Evolutionary conservation across 2,797 vertebrate genomes (phyloP).

Genomic region (Bovichtus diacanthus): DNA sequence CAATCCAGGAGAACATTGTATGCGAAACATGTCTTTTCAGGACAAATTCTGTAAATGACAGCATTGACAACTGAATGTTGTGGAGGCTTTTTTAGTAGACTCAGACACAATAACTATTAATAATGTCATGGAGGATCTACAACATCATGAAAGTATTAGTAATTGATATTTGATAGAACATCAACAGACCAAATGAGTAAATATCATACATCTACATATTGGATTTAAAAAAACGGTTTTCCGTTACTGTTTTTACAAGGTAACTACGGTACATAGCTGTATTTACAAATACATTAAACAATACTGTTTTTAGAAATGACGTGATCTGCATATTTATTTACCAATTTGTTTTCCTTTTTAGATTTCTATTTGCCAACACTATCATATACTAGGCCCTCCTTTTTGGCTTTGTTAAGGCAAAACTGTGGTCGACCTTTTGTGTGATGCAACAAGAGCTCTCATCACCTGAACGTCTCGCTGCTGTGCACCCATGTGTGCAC

Average conservation of each 20-base stretch:
- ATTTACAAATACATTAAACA: neutral
- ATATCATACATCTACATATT: neutral
- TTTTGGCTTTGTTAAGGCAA: constrained; percentile 21
- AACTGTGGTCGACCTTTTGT: constrained; percentile 1
- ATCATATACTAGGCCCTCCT: neutral
- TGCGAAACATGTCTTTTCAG: neutral
- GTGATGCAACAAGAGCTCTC: neutral
- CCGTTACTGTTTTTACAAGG: neutral
- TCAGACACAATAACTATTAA: no score
- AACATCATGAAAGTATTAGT: neutral
- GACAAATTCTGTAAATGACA: neutral
- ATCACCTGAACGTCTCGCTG: neutral
- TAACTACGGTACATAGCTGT: neutral
- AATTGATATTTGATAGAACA: neutral
- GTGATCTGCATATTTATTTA: constrained; percentile 1
- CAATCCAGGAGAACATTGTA: neutral
- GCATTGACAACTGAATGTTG: no score
- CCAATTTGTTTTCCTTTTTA: neutral
- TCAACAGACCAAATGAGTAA: neutral
- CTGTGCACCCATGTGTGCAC: constrained; percentile 18
- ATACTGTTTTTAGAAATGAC: neutral
- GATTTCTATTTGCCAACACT: neutral
- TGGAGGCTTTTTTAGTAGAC: neutral
- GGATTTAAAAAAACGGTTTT: neutral
- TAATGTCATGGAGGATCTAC: neutral